phyloP scores from a whole-genome alignment of 2,797 vertebrate genomes.

The Coregonus suidteri region DNA sequence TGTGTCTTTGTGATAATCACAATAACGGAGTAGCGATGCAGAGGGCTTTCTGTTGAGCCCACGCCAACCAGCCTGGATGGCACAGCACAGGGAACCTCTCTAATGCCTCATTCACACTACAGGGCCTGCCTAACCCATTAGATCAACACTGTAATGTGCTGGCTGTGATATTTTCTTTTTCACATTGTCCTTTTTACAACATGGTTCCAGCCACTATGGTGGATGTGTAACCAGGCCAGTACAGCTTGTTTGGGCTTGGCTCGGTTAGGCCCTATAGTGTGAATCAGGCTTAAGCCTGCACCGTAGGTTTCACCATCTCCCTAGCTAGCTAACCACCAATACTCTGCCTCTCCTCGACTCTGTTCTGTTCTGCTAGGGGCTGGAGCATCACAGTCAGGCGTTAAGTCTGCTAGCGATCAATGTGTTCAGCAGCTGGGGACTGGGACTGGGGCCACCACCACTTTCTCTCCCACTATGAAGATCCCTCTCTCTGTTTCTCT shows the following conservation, averaged over 20 bases:
- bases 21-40: constrained; percentile 67
- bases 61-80: constrained; percentile 61
- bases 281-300: neutral
- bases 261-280: neutral
- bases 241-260: neutral
- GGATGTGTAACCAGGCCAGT: neutral
- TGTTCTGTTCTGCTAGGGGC: constrained; percentile 37
- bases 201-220: neutral
- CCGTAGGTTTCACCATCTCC: constrained; percentile 55
- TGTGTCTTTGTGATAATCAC: constrained; percentile 70
- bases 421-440: constrained; percentile 67
- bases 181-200: neutral
- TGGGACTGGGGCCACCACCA: constrained; percentile 28
- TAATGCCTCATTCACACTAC: constrained; percentile 56
- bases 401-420: constrained; percentile 67
- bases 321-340: constrained; percentile 54
- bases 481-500: constrained; percentile 35
- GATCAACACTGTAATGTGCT: neutral
- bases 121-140: neutral
- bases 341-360: constrained; percentile 21
- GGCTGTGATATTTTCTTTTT: neutral
- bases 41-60: constrained; percentile 62
- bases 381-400: constrained; percentile 55
- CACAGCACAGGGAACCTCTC: constrained; percentile 57
- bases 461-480: constrained; percentile 42